phyloP scores from a whole-genome alignment of 2,113 vertebrate species.

The Salvelinus fontinalis region DNA sequence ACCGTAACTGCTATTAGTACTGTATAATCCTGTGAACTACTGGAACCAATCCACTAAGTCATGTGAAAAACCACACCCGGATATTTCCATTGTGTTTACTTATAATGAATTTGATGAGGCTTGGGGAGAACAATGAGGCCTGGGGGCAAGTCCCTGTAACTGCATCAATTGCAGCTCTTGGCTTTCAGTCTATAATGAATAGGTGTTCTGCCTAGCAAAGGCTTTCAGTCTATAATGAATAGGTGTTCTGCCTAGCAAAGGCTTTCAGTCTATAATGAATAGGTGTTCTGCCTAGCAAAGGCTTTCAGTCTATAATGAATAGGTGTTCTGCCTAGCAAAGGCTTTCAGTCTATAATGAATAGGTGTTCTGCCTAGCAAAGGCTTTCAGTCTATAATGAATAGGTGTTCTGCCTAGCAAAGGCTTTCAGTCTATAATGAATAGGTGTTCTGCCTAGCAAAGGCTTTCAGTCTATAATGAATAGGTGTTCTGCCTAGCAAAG shows the following conservation, averaged over 20 bases:
- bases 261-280: too few relatives aligned
- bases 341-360: too few relatives aligned
- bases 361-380: neutral
- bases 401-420: neutral
- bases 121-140: neutral
- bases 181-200: slow-evolving; percentile 5
- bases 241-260: neutral
- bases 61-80: neutral
- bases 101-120: neutral
- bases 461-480: too few relatives aligned
- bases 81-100: neutral
- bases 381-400: too few relatives aligned
- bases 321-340: neutral
- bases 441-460: neutral
- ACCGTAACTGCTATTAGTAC: too few relatives aligned
- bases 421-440: too few relatives aligned
- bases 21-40: too few relatives aligned
- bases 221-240: too few relatives aligned
- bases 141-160: neutral
- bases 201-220: neutral
- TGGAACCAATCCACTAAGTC: neutral
- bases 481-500: neutral
- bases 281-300: neutral
- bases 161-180: neutral
- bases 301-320: too few relatives aligned